phyloP scores from a whole-genome alignment of 2,888 invertebrate species.

The Megamerina dolium region DNA sequence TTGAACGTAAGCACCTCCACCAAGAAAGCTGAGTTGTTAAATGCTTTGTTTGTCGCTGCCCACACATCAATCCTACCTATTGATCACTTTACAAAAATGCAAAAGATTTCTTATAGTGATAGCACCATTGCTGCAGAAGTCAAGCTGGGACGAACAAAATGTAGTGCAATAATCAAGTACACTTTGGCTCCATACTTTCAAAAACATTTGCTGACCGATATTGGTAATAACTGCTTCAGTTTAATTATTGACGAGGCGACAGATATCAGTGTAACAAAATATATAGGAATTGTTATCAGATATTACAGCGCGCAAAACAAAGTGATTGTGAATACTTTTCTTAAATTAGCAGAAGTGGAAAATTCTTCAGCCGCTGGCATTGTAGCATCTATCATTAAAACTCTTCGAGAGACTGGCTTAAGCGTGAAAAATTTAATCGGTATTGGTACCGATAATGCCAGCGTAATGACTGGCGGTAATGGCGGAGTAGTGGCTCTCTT shows the following conservation, averaged over 20 bases:
- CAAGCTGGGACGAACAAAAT: slow-evolving; percentile 1
- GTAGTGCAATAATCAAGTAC: not conserved
- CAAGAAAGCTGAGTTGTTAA: slow-evolving; percentile 1
- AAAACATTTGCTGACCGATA: not conserved
- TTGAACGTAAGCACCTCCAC: too few relatives aligned
- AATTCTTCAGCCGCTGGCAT: slow-evolving; percentile 1
- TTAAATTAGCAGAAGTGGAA: not conserved
- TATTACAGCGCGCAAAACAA: slow-evolving; percentile 3
- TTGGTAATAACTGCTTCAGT: slow-evolving; percentile 1
- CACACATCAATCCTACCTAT: not conserved
- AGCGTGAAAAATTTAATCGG: too few relatives aligned
- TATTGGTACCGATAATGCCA: too few relatives aligned
- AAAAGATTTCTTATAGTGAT: not conserved
- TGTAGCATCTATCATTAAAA: not conserved
- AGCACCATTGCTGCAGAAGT: slow-evolving; percentile 1
- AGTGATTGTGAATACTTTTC: slow-evolving; percentile 4
- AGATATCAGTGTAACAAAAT: slow-evolving; percentile 2
- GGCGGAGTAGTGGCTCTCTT: too few relatives aligned
- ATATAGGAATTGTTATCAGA: slow-evolving; percentile 3
- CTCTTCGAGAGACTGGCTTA: too few relatives aligned
- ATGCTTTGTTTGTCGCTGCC: slow-evolving; percentile 1
- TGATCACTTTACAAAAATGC: not conserved
- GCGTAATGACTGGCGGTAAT: too few relatives aligned
- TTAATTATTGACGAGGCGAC: slow-evolving; percentile 4
- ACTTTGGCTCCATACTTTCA: slow-evolving; percentile 2